Base-by-base conservation (phyloP, 2,113 vertebrate species). In the Bambusicola thoracicus region DNA sequence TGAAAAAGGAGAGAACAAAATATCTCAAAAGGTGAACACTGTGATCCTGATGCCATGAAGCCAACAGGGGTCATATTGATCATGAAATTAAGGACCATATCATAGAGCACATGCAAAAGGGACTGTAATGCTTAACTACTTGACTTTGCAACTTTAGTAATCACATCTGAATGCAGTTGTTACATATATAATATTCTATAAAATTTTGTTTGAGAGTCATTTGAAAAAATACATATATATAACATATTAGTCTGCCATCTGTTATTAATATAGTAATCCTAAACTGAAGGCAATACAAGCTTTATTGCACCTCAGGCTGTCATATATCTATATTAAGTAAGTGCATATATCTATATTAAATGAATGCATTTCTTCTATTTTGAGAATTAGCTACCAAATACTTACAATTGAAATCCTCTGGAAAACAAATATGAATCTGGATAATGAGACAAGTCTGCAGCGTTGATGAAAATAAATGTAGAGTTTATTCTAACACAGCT, bases 401-500 rank as follows among this genome's bases (percentile, higher is more conserved):
- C 77, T 89, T 82, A 65, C 30, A 73, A 81, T 65, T 94, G 89
- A 93, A 95, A 85, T 69, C 89, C 77, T 87, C 91, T 91, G 81
- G 78, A 93, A 96, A 92, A 93, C 81, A 94, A 94, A 76, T 93
- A 95, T 95, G 94, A 94, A 94, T 93, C 86, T 92, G 41, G 59
- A 61, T 96, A 93, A 96, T 87, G 81, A 92, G 96, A 95, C 94
- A 95, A 92, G 89, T 69, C 89, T 94, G 95, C 89, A 89, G 87
- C 41, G 59, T 66, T 94, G 87, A 94, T 93, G 92, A 87, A 94
- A 89, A 95, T 89, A 91, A 89, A 96, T 94, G 74, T 65, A 44
- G 69, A 89, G 79, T 95, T 93, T 93, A 91, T 96, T 96, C 70
- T 76, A 87, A 73, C 55, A 82, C 70, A 89, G 78, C 74, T 95